Evolutionary conservation across 2,797 vertebrate species (phyloP).

Genomic region (Oreonectes daqikongensis): DNA sequence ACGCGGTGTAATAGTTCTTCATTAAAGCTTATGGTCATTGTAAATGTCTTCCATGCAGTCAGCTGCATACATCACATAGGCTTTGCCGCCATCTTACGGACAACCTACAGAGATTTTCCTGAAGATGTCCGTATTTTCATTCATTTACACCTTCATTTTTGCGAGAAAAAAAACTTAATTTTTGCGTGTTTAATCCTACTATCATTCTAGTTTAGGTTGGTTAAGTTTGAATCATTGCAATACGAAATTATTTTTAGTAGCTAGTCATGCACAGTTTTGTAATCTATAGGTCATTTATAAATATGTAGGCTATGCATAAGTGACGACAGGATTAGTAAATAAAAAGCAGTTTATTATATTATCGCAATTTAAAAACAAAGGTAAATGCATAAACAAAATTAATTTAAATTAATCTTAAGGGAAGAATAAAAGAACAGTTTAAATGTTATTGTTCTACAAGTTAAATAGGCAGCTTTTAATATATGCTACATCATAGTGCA

Average conservation of each 20-base stretch:
- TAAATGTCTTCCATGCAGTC: neutral
- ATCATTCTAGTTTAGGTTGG: no score
- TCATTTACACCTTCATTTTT: neutral
- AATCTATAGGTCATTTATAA: no score
- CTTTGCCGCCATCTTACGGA: constrained; percentile 43
- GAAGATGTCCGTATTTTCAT: constrained; percentile 19
- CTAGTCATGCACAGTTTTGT: neutral
- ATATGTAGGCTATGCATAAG: neutral
- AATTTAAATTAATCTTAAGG: neutral
- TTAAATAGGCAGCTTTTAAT: neutral
- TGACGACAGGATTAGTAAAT: neutral
- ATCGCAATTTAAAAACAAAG: neutral
- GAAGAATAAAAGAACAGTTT: constrained; percentile 1
- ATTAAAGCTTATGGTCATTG: neutral
- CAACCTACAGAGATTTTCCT: neutral
- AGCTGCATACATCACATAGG: neutral
- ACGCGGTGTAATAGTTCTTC: neutral
- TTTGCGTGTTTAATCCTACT: neutral
- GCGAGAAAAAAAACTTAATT: no score
- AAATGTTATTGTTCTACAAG: neutral
- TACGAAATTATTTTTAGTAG: neutral
- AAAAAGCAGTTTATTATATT: constrained; percentile 21
- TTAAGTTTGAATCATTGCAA: neutral
- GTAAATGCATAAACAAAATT: neutral
- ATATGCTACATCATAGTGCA: no score